These are phyloP conservation scores for Callionymus lyra DNA, from an alignment of 2,113 vertebrate species.

Conservation along the genomic window DNA sequence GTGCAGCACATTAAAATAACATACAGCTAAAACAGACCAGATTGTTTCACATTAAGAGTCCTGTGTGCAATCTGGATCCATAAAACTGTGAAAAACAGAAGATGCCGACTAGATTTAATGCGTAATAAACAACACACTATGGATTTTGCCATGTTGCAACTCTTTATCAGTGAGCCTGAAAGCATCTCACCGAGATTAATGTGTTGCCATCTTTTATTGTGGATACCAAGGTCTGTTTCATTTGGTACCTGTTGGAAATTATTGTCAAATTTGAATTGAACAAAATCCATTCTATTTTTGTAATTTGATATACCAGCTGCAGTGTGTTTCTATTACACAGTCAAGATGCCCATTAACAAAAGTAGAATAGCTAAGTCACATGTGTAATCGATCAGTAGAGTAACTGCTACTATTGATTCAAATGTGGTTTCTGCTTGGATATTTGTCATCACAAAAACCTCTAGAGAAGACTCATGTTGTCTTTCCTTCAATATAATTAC, in stretches of 20 bases:
- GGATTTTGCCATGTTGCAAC: constrained; percentile 14
- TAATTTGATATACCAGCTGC: no score
- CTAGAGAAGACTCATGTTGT: no score
- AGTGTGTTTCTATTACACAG: no score
- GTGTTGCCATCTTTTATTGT: constrained; percentile 5
- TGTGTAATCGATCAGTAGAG: no score
- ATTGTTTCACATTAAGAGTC: constrained; percentile 8
- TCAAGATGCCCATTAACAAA: no score
- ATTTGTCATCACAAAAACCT: no score
- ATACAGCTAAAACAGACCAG: constrained; percentile 10
- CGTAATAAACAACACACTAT: constrained; percentile 8
- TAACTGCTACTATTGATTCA: no score
- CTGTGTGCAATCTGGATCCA: constrained; percentile 8
- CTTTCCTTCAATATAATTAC: no score
- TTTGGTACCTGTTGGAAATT: constrained; percentile 23
- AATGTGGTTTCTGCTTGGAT: no score
- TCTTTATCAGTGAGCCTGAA: constrained; percentile 16
- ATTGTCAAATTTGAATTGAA: no score
- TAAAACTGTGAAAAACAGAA: constrained; percentile 19
- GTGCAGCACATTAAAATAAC: constrained; percentile 18
- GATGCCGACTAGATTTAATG: constrained; percentile 9
- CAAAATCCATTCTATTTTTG: no score
- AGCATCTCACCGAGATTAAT: constrained; percentile 1
- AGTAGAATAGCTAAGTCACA: no score
- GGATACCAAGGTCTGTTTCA: constrained; percentile 16